A percentile compares a stretch with the other conserved stretches of the same genome.
These are phyloP conservation scores for Chelonoidis abingdonii DNA, from an alignment of 2,113 vertebrate genomes.

Conservation along the genomic window DNA sequence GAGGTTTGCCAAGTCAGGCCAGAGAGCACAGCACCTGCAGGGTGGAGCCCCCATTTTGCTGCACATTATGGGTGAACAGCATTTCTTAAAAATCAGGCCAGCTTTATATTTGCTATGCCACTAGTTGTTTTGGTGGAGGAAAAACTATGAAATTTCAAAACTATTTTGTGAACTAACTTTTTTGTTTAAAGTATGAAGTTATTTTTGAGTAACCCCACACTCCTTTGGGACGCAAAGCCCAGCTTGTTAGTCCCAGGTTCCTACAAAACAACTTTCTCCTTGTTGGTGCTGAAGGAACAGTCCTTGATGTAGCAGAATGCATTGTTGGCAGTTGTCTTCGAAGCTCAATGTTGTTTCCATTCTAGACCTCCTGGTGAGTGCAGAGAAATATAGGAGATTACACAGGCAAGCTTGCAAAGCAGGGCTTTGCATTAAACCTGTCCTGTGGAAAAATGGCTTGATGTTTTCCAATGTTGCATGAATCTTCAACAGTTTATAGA, in stretches of 20 bases:
- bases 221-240: not conserved
- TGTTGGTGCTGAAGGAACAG: not conserved
- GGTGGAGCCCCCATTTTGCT: not conserved
- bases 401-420: not conserved
- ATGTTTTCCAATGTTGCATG: not conserved
- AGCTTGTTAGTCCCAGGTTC: not conserved
- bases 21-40: not conserved
- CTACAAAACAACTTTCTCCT: not conserved
- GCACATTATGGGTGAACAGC: not conserved
- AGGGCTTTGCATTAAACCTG: not conserved
- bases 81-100: not conserved
- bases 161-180: not conserved
- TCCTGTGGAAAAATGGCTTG: not conserved
- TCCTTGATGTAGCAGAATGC: accelerated
- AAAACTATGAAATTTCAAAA: not conserved
- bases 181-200: not conserved
- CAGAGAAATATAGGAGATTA: too few relatives aligned
- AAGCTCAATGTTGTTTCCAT: not conserved
- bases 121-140: not conserved
- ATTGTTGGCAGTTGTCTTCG: not conserved
- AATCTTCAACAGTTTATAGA: not conserved
- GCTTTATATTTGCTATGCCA: not conserved
- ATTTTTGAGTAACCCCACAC: not conserved
- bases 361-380: not conserved
- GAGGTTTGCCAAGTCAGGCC: not conserved